phyloP scores from a whole-genome alignment of 2,888 invertebrate genomes.

The Drosophila niveifrons region DNA sequence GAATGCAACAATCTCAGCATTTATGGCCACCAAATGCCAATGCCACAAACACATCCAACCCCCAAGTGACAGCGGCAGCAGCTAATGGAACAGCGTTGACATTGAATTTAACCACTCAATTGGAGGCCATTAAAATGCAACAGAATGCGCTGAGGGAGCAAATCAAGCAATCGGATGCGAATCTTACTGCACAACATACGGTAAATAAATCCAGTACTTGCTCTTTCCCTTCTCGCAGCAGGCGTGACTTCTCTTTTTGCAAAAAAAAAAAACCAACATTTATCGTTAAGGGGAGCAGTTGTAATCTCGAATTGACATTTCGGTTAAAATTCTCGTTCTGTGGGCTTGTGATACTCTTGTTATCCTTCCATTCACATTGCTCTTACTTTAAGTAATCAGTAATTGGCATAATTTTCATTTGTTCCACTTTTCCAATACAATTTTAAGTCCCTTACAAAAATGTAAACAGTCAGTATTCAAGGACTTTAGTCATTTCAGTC shows the following conservation, averaged over 20 bases:
- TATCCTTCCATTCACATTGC: neutral
- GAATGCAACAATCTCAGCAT: conserved; percentile 54
- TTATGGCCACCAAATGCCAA: conserved; percentile 59
- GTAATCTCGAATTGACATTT: conserved; percentile 4
- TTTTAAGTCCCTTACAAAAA: no score
- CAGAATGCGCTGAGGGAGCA: conserved; percentile 95
- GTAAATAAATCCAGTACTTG: conserved; percentile 85
- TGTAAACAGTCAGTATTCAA: no score
- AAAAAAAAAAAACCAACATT: conserved; percentile 16
- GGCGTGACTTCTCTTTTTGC: conserved; percentile 33
- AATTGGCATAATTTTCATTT: no score
- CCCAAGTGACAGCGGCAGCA: conserved; percentile 14
- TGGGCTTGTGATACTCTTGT: neutral
- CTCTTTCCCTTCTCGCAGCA: conserved; percentile 32
- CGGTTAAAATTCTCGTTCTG: neutral
- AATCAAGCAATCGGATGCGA: conserved; percentile 97
- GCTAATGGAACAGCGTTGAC: conserved; percentile 67
- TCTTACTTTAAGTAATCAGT: no score
- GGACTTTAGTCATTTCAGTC: no score
- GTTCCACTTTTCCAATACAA: no score
- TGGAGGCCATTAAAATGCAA: conserved; percentile 90
- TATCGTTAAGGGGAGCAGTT: conserved; percentile 31
- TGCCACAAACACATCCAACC: neutral
- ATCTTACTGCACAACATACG: conserved; percentile 97
- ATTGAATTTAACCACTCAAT: conserved; percentile 84